A percentile compares a stretch with the other conserved stretches of the same genome.
Conservation (phyloP, 2,888 invertebrate genomes). For the Spilosoma lubricipeda region DNA sequence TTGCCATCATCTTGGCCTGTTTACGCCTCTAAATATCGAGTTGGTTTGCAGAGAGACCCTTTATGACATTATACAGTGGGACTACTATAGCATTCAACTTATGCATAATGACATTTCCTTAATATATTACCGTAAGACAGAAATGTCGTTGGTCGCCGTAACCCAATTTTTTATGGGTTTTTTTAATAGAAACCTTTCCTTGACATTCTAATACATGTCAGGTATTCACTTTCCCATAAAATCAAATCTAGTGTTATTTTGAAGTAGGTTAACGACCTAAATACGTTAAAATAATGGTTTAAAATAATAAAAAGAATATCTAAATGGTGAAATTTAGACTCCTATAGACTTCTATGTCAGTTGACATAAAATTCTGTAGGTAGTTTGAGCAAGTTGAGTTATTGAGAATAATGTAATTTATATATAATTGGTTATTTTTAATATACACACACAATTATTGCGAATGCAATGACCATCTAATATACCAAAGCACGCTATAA, state of each 20-base stretch:
- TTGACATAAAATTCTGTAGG: too few relatives aligned
- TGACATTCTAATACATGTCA: constrained; percentile 42
- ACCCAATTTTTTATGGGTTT: constrained; percentile 41
- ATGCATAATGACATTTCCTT: constrained; percentile 43
- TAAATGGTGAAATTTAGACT: too few relatives aligned
- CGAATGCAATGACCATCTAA: neutral
- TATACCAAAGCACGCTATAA: neutral
- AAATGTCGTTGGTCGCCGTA: constrained; percentile 46
- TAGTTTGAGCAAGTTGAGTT: too few relatives aligned
- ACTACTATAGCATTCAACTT: constrained; percentile 1
- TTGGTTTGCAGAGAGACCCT: neutral
- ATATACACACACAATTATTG: neutral
- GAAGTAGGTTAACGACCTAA: constrained; percentile 40
- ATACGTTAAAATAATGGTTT: neutral
- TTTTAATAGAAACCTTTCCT: constrained; percentile 31
- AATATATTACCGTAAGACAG: constrained; percentile 44
- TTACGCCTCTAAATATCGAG: neutral
- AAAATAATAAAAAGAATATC: neutral
- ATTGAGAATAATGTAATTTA: too few relatives aligned
- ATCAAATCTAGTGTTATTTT: constrained; percentile 29
- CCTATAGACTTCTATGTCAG: neutral
- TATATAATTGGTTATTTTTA: neutral
- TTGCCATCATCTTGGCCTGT: neutral
- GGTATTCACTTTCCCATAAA: constrained; percentile 46
- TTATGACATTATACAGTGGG: constrained; percentile 8